These are phyloP conservation scores for Telenomus remus DNA, from an alignment of 1,140 invertebrate genomes.

Conservation along the genomic window DNA sequence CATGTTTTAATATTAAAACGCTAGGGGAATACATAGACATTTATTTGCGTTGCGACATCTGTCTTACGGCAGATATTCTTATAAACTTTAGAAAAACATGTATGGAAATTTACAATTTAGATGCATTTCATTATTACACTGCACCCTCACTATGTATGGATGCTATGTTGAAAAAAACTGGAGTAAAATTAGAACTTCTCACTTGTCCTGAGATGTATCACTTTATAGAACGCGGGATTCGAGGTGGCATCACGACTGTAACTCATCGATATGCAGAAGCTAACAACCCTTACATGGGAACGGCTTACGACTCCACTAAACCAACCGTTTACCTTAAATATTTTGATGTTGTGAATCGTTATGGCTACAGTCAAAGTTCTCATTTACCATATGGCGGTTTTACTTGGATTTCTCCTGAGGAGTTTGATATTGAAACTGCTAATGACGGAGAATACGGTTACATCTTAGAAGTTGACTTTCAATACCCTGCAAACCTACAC, in stretches of 20 bases:
- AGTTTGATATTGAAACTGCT: not conserved
- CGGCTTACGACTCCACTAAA: not conserved
- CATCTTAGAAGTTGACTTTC: not conserved
- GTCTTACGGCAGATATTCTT: not conserved
- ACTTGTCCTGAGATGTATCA: not conserved
- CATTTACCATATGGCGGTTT: not conserved
- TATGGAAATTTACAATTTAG: not conserved
- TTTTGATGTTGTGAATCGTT: not conserved
- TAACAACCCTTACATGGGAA: not conserved
- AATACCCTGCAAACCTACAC: not conserved
- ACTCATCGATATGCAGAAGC: not conserved
- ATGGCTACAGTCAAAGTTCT: not conserved
- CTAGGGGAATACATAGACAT: not conserved
- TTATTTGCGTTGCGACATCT: not conserved
- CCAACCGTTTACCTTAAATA: not conserved
- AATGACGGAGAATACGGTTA: not conserved
- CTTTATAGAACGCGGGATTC: not conserved
- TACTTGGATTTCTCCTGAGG: not conserved
- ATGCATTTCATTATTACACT: not conserved
- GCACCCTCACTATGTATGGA: not conserved
- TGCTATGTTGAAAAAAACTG: not conserved
- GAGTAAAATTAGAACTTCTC: not conserved
- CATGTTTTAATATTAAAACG: not conserved
- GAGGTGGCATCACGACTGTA: not conserved
- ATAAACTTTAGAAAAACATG: not conserved